Percentiles rank a stretch among this genome's conserved stretches.
Conservation (phyloP, 2,797 vertebrate species). For the Fundulus diaphanus region DNA sequence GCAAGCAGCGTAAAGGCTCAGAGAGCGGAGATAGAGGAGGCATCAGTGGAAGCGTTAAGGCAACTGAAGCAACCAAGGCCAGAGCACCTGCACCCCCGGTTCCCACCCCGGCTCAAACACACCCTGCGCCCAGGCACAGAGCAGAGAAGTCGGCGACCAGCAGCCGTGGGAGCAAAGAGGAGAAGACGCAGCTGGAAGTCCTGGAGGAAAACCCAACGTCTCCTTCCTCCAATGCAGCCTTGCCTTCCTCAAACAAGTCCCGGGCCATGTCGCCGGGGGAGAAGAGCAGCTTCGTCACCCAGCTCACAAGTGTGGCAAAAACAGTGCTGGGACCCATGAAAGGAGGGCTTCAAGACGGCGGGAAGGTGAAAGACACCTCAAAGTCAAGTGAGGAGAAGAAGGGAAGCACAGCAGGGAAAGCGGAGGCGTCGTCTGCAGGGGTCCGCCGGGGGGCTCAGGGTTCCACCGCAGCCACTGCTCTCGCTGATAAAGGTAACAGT, state of each 20-base stretch:
- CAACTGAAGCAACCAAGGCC: constrained; percentile 44
- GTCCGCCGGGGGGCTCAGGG: constrained; percentile 58
- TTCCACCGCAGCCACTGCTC: constrained; percentile 30
- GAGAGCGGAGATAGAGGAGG: constrained; percentile 48
- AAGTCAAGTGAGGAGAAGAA: constrained; percentile 76
- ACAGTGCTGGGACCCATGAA: constrained; percentile 81
- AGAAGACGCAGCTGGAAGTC: constrained; percentile 81
- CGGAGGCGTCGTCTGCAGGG: constrained; percentile 55
- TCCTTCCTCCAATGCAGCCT: constrained; percentile 70
- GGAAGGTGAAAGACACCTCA: constrained; percentile 67
- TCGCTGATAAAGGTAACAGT: constrained; percentile 64
- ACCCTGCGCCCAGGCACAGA: constrained; percentile 44
- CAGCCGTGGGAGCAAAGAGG: constrained; percentile 71
- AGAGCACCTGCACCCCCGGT: constrained; percentile 62
- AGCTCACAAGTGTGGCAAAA: constrained; percentile 83
- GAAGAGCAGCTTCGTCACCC: constrained; percentile 79
- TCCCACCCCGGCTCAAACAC: constrained; percentile 41
- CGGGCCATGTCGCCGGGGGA: constrained; percentile 79
- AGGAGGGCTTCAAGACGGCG: constrained; percentile 68
- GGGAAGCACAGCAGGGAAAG: constrained; percentile 65
- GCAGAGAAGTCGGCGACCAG: constrained; percentile 54
- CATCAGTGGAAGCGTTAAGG: constrained; percentile 29
- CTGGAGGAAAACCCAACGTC: constrained; percentile 83
- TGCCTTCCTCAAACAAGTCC: constrained; percentile 70
- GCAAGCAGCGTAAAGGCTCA: constrained; percentile 52